Percentiles rank a stretch among this genome's conserved stretches.
Conservation (phyloP, 1,140 invertebrate species). For the Drosophila parabipectinata region DNA sequence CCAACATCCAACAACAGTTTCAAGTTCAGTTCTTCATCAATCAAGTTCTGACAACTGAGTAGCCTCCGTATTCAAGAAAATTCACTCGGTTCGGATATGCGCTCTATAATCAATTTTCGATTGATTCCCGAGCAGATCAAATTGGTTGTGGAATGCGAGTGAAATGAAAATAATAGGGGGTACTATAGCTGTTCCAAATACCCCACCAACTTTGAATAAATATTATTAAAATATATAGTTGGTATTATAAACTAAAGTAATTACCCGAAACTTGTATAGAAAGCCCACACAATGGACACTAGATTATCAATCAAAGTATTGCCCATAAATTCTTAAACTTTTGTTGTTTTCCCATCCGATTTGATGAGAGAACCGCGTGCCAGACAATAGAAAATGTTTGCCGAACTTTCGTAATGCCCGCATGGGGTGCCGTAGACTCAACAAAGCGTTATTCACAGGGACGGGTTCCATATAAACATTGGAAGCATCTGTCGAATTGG, state of each 20-base stretch:
- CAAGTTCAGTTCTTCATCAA: slow-evolving; percentile 80
- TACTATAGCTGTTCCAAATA: neutral
- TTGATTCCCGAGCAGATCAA: slow-evolving; percentile 43
- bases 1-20: slow-evolving; percentile 48
- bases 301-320: slow-evolving; percentile 47
- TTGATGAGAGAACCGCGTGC: slow-evolving; percentile 33
- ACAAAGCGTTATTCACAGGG: slow-evolving; percentile 16
- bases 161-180: neutral
- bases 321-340: slow-evolving; percentile 38
- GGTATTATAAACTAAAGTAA: neutral
- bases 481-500: slow-evolving; percentile 59
- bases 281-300: too few species aligned
- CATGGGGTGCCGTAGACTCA: slow-evolving; percentile 33
- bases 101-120: slow-evolving; percentile 52
- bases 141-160: slow-evolving; percentile 14
- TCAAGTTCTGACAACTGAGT: slow-evolving; percentile 67
- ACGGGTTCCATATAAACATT: slow-evolving; percentile 57
- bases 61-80: slow-evolving; percentile 27
- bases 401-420: slow-evolving; percentile 54
- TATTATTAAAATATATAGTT: neutral
- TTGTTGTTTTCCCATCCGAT: neutral
- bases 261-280: slow-evolving; percentile 21
- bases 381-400: slow-evolving; percentile 56
- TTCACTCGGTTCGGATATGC: slow-evolving; percentile 24
- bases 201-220: too few species aligned